These are phyloP conservation scores for Ophioderma brevispina DNA, from an alignment of 35 echinoderm and acorn worm genomes.

Conservation along the genomic window DNA sequence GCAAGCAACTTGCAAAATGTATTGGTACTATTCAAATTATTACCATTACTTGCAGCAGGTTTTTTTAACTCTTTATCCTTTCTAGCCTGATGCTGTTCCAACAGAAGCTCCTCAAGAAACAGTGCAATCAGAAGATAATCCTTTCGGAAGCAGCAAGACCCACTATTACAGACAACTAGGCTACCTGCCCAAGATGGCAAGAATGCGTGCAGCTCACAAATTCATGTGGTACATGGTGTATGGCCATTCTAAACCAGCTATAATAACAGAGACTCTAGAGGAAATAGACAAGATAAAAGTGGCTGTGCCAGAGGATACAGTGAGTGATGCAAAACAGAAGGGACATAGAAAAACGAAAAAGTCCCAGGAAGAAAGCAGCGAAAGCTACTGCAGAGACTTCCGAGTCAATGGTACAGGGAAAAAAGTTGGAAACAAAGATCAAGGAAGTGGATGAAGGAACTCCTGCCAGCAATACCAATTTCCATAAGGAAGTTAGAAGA, in stretches of 20 bases:
- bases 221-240: slow-evolving; percentile 49
- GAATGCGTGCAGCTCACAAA: slow-evolving; percentile 1
- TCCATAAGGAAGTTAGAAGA: not conserved
- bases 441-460: not conserved
- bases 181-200: slow-evolving; percentile 38
- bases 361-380: too few species aligned
- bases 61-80: too few species aligned
- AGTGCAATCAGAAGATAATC: too few species aligned
- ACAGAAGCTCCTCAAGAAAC: too few species aligned
- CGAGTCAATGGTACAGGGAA: not conserved
- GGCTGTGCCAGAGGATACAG: not conserved
- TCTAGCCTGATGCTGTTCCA: too few species aligned
- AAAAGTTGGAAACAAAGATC: not conserved
- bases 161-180: not conserved
- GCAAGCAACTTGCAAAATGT: too few species aligned
- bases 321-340: too few species aligned
- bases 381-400: too few species aligned
- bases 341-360: too few species aligned
- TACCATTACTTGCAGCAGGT: too few species aligned
- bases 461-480: not conserved
- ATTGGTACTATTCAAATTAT: too few species aligned
- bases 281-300: not conserved
- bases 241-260: slow-evolving; percentile 6
- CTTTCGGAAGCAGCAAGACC: not conserved
- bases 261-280: not conserved